phyloP scores from a whole-genome alignment of 2,888 invertebrate species.

The Heliothis peltigera region DNA sequence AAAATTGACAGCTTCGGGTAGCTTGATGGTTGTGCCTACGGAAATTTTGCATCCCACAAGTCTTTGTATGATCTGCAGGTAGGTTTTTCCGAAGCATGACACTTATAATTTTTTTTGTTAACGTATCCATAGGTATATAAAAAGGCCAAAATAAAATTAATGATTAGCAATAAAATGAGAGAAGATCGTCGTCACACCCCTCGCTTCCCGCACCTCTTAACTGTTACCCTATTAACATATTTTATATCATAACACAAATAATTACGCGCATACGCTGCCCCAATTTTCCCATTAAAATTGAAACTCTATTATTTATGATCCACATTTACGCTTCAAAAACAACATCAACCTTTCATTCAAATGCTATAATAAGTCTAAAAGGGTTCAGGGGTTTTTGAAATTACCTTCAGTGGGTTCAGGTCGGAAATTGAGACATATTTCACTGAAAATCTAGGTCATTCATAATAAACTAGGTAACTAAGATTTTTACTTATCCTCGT shows the following conservation, averaged over 20 bases:
- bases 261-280: conserved; percentile 52
- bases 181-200: background rate
- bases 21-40: too few species aligned
- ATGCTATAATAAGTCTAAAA: conserved; percentile 57
- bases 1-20: too few species aligned
- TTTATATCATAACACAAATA: conserved; percentile 47
- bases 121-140: too few species aligned
- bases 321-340: conserved; percentile 59
- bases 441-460: conserved; percentile 50
- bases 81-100: too few species aligned
- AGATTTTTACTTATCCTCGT: background rate
- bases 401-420: conserved; percentile 63
- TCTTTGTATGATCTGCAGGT: too few species aligned
- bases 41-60: too few species aligned
- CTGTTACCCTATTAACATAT: conserved; percentile 3
- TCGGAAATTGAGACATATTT: conserved; percentile 66
- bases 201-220: background rate
- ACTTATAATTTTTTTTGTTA: too few species aligned
- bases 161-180: background rate
- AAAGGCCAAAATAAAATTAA: too few species aligned
- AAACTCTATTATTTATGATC: conserved; percentile 53
- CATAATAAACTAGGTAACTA: conserved; percentile 23
- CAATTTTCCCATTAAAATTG: conserved; percentile 58
- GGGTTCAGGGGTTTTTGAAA: conserved; percentile 60
- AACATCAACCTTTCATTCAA: conserved; percentile 59